Evolutionary conservation across 37 sponge, comb jelly and placozoan genomes (phyloP).

Genomic region (Ephydatia muelleri): DNA sequence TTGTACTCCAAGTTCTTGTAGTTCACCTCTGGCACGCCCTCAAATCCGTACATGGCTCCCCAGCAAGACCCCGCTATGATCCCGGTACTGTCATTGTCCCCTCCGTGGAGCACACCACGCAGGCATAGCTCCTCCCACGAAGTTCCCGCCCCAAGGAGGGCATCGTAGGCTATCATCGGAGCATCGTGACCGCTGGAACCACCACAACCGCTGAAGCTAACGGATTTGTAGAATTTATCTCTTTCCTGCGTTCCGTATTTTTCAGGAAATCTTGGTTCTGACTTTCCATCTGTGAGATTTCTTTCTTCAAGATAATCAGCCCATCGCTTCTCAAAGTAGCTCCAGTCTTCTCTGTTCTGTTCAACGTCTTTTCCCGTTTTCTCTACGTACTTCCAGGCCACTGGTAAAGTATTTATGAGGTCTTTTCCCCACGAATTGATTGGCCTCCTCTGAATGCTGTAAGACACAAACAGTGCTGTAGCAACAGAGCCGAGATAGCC

Average conservation of each 20-base stretch:
- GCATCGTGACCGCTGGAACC: conserved; percentile 80
- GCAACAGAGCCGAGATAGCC: conserved; percentile 58
- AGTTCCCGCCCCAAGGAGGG: conserved; percentile 44
- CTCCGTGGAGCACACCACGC: conserved; percentile 73
- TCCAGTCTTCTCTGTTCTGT: conserved; percentile 48
- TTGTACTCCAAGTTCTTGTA: conserved; percentile 57
- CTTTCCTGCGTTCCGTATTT: conserved; percentile 5
- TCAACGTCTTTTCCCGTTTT: conserved; percentile 35
- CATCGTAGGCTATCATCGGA: conserved; percentile 81
- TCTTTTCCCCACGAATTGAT: conserved; percentile 52
- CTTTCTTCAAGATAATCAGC: conserved; percentile 26
- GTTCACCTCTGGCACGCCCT: conserved; percentile 46
- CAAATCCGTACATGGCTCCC: conserved; percentile 58
- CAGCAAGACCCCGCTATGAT: conserved; percentile 51
- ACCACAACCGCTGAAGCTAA: conserved; percentile 74
- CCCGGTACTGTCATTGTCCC: conserved; percentile 75
- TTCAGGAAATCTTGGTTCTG: conserved; percentile 34
- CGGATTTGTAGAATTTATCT: conserved; percentile 63
- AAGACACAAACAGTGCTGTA: conserved; percentile 57
- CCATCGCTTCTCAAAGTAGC: conserved; percentile 65
- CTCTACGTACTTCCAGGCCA: conserved; percentile 52
- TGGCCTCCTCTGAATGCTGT: conserved; percentile 52
- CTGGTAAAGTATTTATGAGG: conserved; percentile 41
- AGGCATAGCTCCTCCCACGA: conserved; percentile 63
- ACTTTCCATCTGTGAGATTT: conserved; percentile 31